Base-by-base conservation (phyloP, 1,140 invertebrate species). In the Drosophila saltans region DNA sequence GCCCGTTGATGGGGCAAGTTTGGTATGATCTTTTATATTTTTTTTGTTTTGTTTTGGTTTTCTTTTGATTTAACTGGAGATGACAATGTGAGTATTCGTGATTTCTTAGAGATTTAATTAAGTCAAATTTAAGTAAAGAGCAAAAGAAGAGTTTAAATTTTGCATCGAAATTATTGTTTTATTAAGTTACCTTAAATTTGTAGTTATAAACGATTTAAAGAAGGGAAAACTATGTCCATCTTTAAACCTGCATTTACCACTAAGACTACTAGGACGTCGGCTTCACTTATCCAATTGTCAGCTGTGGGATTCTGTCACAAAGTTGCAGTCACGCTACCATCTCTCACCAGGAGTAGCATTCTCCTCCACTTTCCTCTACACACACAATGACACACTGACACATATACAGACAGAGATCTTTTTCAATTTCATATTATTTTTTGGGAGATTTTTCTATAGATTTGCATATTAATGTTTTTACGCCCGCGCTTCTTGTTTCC, bases 391-490 rank as follows among this genome's bases (percentile, higher is more conserved):
- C 80, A 80, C 70, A 76, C 78, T 88, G 78, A 89, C 84, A 89
- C 74, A 88, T 70, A 89, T 83, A 10, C 21, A 48, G 16, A 26
- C 64, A 79, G 3, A 76, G 71, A 52, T 74, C 64, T 79, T 75
- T 78, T 66, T 52, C 52, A 48, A 56, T 80, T 64, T 80, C 81
- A 81, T 66, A 56, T 75, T 57, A 55, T 80, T 80, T 84, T 89
- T 84, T 89, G 64, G 9, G 16, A 16, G 16, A 78, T 74, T 45
- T 66, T 71, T 56, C 75, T 61, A 48, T 70, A 45, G 73, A 88
- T 88, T 88, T 88, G 84, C 84, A 88, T 88, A 89, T 88, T 78
- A 89, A 89, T 89, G 69, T 76, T 73, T 75, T 72, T 75, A 89
- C 85, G 85, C 81, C 56, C 82, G 77, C 84, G 77, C 80, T 80